Percentiles rank a stretch among this genome's conserved stretches.
These are phyloP conservation scores for Pantherophis alleghaniensis DNA, from an alignment of 2,797 vertebrate genomes.

Conservation along the genomic window DNA sequence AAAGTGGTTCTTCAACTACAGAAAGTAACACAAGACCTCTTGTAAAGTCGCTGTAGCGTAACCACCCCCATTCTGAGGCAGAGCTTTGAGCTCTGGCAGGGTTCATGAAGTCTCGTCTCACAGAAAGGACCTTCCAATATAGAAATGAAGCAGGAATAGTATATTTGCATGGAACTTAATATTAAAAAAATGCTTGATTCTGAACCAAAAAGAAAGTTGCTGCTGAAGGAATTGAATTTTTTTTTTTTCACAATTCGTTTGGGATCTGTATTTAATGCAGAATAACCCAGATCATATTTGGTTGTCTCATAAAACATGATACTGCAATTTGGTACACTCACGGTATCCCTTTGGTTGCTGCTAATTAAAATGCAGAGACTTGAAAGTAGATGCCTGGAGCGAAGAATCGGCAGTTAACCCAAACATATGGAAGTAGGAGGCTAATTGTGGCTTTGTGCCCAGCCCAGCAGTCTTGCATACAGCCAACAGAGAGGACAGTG, in stretches of 20 bases:
- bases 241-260: slow-evolving; percentile 26
- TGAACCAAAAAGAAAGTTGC: slow-evolving; percentile 33
- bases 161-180: neutral
- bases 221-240: slow-evolving; percentile 36
- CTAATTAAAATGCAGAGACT: slow-evolving; percentile 34
- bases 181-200: neutral
- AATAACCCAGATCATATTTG: slow-evolving; percentile 41
- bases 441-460: slow-evolving; percentile 21
- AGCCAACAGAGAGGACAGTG: neutral
- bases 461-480: neutral
- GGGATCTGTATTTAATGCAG: slow-evolving; percentile 27
- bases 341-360: slow-evolving; percentile 17
- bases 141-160: slow-evolving; percentile 3
- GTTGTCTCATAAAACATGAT: slow-evolving; percentile 21
- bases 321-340: slow-evolving; percentile 1
- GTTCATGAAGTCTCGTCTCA: neutral
- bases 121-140: neutral
- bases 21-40: neutral
- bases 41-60: neutral
- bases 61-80: slow-evolving; percentile 16
- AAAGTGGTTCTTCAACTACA: neutral
- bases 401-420: neutral
- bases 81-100: neutral
- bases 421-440: slow-evolving; percentile 34
- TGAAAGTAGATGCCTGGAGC: slow-evolving; percentile 29